A percentile compares a stretch with the other conserved stretches of the same genome.
These are phyloP conservation scores for Leptocoma aspasia DNA, from an alignment of 2,113 vertebrate genomes.

Conservation along the genomic window DNA sequence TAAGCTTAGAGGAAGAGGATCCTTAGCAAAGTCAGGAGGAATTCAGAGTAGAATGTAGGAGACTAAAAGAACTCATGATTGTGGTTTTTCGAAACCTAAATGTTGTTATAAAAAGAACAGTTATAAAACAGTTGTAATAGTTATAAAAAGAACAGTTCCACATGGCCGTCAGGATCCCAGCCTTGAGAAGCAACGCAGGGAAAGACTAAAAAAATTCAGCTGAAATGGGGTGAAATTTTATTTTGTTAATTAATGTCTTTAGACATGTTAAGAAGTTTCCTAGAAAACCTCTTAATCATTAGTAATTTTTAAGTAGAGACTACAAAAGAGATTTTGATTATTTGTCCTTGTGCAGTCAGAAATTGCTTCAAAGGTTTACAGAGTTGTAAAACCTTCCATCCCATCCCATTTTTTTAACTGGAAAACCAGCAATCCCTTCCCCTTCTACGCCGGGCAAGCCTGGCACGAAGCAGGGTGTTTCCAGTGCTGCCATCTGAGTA, in stretches of 20 bases:
- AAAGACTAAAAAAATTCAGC: not conserved
- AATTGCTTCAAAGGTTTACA: not conserved
- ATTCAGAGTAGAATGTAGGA: not conserved
- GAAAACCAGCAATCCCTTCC: not conserved
- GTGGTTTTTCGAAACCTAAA: not conserved
- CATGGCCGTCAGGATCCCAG: not conserved
- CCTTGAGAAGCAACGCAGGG: not conserved
- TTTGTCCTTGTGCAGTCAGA: not conserved
- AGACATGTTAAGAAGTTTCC: not conserved
- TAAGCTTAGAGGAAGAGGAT: not conserved
- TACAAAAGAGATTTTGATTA: not conserved
- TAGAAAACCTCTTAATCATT: not conserved
- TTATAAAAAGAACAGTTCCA: not conserved
- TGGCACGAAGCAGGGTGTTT: not conserved
- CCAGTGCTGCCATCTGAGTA: not conserved
- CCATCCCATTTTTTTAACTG: not conserved
- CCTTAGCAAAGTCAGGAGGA: not conserved
- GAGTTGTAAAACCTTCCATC: not conserved
- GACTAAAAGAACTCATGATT: not conserved
- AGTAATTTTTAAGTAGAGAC: not conserved
- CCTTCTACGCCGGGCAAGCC: fast-evolving
- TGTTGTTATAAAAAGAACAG: not conserved
- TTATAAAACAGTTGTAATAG: not conserved
- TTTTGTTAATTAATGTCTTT: not conserved
- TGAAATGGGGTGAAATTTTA: not conserved